phyloP scores from a whole-genome alignment of 2,888 invertebrate species.

The Hydrotaea diabolus region DNA sequence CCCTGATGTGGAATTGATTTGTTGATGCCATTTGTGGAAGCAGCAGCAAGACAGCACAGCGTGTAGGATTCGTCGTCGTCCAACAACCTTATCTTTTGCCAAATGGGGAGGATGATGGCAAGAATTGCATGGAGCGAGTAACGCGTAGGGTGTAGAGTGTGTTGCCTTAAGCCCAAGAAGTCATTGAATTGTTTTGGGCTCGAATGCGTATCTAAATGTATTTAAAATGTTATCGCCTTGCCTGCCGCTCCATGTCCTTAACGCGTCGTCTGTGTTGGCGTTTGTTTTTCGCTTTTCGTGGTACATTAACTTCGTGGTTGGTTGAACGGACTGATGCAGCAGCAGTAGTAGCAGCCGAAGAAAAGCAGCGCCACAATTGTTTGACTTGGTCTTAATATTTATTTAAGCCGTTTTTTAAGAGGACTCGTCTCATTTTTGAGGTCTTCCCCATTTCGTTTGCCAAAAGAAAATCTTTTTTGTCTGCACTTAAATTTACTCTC shows the following conservation, averaged over 20 bases:
- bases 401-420: conserved; percentile 37
- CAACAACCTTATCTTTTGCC: neutral
- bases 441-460: too few species aligned
- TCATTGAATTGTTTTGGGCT: conserved; percentile 61
- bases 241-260: conserved; percentile 22
- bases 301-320: conserved; percentile 53
- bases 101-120: neutral
- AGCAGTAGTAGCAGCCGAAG: too few species aligned
- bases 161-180: conserved; percentile 46
- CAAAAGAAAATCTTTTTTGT: neutral
- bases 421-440: conserved; percentile 7
- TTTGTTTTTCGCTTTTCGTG: conserved; percentile 15
- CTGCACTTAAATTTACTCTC: conserved; percentile 1
- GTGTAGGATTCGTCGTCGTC: conserved; percentile 52
- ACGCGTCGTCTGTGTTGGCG: neutral
- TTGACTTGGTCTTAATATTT: conserved; percentile 51
- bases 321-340: neutral
- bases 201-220: conserved; percentile 65
- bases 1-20: conserved; percentile 69
- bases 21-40: conserved; percentile 67
- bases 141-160: neutral
- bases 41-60: conserved; percentile 50
- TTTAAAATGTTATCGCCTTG: conserved; percentile 58
- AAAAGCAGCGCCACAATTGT: conserved; percentile 25
- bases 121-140: too few species aligned